Evolutionary conservation across 2,888 invertebrate species (phyloP).

Genomic region (Hololepta plana): DNA sequence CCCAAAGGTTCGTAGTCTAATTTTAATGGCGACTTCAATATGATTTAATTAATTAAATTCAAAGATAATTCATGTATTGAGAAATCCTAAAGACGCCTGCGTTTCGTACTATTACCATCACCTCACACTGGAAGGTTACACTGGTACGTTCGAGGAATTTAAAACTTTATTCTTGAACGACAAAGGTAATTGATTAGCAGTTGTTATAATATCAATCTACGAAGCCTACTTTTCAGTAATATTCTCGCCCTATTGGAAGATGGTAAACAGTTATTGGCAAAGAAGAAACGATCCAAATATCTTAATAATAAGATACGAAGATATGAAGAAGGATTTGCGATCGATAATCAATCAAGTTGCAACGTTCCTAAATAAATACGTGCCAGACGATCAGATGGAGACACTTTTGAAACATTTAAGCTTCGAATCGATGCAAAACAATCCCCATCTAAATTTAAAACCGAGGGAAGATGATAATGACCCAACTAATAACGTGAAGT

Average conservation of each 20-base stretch:
- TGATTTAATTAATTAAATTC: too few species aligned
- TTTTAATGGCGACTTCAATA: too few species aligned
- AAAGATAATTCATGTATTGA: constrained; percentile 10
- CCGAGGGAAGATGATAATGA: too few species aligned
- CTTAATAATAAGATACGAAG: constrained; percentile 16
- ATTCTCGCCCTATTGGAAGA: constrained; percentile 14
- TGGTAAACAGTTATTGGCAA: constrained; percentile 21
- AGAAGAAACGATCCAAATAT: constrained; percentile 18
- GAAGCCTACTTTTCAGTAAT: constrained; percentile 13
- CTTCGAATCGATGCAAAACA: constrained; percentile 32
- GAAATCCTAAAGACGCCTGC: constrained; percentile 11
- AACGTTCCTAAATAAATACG: constrained; percentile 22
- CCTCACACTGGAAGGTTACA: constrained; percentile 28
- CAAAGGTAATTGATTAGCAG: constrained; percentile 28
- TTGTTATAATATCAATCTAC: neutral
- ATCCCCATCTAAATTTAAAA: constrained; percentile 28
- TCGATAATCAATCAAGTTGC: constrained; percentile 24
- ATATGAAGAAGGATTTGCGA: constrained; percentile 24
- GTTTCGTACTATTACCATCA: constrained; percentile 11
- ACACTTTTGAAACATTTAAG: constrained; percentile 27
- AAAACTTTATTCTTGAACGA: constrained; percentile 20
- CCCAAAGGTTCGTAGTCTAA: too few species aligned
- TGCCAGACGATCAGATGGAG: constrained; percentile 21
- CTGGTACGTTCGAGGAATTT: constrained; percentile 13
- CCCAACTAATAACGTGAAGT: too few species aligned